Percentiles rank a stretch among this genome's conserved stretches.
These are phyloP conservation scores for Pristionchus arcanus DNA, from an alignment of 2,888 invertebrate genomes.

Conservation along the genomic window DNA sequence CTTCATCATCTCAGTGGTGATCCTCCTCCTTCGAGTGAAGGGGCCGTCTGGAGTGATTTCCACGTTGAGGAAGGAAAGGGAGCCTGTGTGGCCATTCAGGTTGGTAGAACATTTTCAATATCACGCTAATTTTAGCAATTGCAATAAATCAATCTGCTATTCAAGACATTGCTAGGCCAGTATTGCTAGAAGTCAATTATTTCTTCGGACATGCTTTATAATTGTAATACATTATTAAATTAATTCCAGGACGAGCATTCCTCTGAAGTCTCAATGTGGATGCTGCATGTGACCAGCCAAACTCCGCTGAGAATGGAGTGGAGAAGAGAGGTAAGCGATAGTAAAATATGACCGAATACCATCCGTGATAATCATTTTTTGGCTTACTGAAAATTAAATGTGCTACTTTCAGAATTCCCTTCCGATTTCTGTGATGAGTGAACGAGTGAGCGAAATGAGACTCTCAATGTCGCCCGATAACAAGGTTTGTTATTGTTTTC, in stretches of 20 bases:
- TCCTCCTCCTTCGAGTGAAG: neutral
- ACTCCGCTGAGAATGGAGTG: constrained; percentile 32
- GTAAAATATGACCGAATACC: neutral
- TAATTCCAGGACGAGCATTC: constrained; percentile 12
- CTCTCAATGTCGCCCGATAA: constrained; percentile 51
- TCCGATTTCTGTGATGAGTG: constrained; percentile 1
- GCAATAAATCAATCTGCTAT: no score
- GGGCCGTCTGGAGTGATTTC: constrained; percentile 54
- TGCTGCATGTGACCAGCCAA: neutral
- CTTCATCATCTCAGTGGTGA: neutral
- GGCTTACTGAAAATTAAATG: neutral
- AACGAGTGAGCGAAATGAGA: constrained; percentile 45
- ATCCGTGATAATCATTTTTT: neutral
- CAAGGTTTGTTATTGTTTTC: constrained; percentile 24
- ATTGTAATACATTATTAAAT: no score
- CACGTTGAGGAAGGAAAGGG: constrained; percentile 11
- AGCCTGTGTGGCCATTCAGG: constrained; percentile 47
- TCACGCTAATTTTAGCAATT: no score
- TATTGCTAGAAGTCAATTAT: no score
- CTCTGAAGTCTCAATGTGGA: constrained; percentile 23
- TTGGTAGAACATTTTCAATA: neutral
- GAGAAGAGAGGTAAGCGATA: constrained; percentile 9
- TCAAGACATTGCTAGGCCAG: no score
- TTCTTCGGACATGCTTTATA: no score
- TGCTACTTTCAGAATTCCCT: neutral